These are phyloP conservation scores for Halichoeres trimaculatus DNA, from an alignment of 2,113 vertebrate genomes.

Conservation along the genomic window DNA sequence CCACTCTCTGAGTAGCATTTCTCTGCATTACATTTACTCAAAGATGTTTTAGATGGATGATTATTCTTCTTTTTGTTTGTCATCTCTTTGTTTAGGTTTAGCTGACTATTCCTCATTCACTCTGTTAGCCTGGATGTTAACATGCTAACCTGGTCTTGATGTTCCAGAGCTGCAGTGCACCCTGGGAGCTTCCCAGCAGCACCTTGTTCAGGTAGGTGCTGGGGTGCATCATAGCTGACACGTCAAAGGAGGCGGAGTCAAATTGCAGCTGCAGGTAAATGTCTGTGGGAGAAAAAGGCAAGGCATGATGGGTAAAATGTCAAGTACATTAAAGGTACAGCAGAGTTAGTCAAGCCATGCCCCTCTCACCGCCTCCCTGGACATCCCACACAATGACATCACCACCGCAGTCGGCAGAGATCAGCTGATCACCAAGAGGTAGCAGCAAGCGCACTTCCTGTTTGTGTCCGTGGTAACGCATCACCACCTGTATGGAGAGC, in stretches of 20 bases:
- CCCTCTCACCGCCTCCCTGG: slow-evolving; percentile 70
- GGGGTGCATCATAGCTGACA: slow-evolving; percentile 93
- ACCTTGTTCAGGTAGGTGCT: slow-evolving; percentile 98
- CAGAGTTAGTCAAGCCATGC: neutral
- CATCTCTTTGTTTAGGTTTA: too few species aligned
- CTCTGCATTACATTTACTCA: too few species aligned
- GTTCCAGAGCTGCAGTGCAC: slow-evolving; percentile 96
- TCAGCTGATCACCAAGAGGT: slow-evolving; percentile 93
- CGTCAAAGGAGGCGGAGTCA: slow-evolving; percentile 87
- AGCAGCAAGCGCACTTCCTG: slow-evolving; percentile 90
- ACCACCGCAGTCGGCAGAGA: slow-evolving; percentile 91
- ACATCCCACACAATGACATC: slow-evolving; percentile 93
- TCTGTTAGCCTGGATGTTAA: neutral
- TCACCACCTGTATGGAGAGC: slow-evolving; percentile 85
- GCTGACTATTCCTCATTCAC: too few species aligned
- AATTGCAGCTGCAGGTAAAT: slow-evolving; percentile 90
- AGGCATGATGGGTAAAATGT: slow-evolving; percentile 30
- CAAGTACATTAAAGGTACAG: neutral
- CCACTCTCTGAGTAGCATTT: too few species aligned
- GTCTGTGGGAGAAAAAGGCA: slow-evolving; percentile 81
- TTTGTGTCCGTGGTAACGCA: slow-evolving; percentile 89
- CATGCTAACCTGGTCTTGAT: slow-evolving; percentile 90
- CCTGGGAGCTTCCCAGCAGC: slow-evolving; percentile 94
- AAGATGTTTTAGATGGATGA: too few species aligned
- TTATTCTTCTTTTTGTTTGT: too few species aligned